These are phyloP conservation scores for Micromys minutus DNA, from an alignment of 2,113 vertebrate genomes.

Conservation along the genomic window DNA sequence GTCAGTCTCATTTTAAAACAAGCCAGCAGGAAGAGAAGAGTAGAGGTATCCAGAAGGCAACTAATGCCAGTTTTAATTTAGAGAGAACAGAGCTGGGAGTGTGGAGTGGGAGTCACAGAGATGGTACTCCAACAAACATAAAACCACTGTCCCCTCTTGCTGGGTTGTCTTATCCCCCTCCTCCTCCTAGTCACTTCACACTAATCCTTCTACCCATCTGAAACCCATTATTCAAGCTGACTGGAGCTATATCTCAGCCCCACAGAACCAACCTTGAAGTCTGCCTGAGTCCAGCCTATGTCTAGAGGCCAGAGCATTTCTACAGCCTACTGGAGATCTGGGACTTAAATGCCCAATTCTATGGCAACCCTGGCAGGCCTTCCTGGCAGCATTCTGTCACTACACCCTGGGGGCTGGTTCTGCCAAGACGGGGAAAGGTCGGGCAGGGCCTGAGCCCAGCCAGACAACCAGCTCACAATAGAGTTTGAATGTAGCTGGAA, in stretches of 20 bases:
- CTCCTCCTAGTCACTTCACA: neutral
- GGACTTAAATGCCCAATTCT: constrained; percentile 20
- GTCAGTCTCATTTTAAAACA: constrained; percentile 26
- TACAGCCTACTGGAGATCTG: neutral
- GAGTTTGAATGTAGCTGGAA: constrained; percentile 43
- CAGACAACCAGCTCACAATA: constrained; percentile 43
- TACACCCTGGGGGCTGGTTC: constrained; percentile 8
- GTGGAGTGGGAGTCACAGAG: neutral
- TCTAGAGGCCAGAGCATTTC: neutral
- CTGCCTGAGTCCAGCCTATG: neutral
- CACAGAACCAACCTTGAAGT: neutral
- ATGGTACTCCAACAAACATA: neutral
- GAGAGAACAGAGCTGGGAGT: neutral
- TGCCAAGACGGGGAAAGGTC: constrained; percentile 64
- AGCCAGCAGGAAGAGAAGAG: neutral
- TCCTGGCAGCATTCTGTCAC: constrained; percentile 37
- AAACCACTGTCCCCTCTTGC: neutral
- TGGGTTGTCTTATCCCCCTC: neutral
- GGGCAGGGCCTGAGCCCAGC: constrained; percentile 13
- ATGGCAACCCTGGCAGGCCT: constrained; percentile 31
- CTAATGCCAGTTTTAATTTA: neutral
- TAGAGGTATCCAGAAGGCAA: neutral
- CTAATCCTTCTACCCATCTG: neutral
- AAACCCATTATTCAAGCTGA: neutral
- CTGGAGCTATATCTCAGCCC: neutral